Percentiles rank a stretch among this genome's conserved stretches.
Evolutionary conservation across 2,888 invertebrate species (phyloP).

Genomic region (Zygogramma bicolorata): DNA sequence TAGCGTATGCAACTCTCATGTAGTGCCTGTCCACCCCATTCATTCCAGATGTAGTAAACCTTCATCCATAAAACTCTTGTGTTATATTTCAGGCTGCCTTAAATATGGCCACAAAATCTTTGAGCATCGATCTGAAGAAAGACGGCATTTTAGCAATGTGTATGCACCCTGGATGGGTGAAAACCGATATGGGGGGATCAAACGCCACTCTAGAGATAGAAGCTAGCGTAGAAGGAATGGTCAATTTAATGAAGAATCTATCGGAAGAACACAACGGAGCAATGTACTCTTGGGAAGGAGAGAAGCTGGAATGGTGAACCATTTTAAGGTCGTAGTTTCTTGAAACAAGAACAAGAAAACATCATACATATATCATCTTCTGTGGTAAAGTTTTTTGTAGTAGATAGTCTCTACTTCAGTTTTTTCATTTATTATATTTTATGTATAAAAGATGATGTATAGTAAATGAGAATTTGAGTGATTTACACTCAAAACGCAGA

Average conservation of each 20-base stretch:
- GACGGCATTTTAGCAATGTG: slow-evolving; percentile 80
- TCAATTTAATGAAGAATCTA: slow-evolving; percentile 75
- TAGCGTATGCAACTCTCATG: no score
- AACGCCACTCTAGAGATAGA: slow-evolving; percentile 82
- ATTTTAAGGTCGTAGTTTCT: not conserved
- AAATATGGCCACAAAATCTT: slow-evolving; percentile 87
- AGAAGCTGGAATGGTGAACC: slow-evolving; percentile 78
- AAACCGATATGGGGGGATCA: slow-evolving; percentile 89
- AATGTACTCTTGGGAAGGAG: slow-evolving; percentile 84
- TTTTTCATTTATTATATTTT: no score
- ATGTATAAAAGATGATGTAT: no score
- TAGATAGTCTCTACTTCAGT: no score
- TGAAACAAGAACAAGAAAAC: no score
- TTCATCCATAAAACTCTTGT: not conserved
- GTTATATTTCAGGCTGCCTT: slow-evolving; percentile 76
- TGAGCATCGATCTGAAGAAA: slow-evolving; percentile 83
- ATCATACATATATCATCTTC: no score
- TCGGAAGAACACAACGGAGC: slow-evolving; percentile 78
- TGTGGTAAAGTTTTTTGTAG: no score
- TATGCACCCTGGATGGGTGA: slow-evolving; percentile 93
- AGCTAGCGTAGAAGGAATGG: slow-evolving; percentile 75
- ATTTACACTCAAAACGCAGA: no score
- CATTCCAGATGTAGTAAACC: no score
- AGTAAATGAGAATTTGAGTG: no score
- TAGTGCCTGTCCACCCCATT: no score